Base-by-base conservation (phyloP, 2,797 vertebrate genomes). In the Xenentodon cancila region DNA sequence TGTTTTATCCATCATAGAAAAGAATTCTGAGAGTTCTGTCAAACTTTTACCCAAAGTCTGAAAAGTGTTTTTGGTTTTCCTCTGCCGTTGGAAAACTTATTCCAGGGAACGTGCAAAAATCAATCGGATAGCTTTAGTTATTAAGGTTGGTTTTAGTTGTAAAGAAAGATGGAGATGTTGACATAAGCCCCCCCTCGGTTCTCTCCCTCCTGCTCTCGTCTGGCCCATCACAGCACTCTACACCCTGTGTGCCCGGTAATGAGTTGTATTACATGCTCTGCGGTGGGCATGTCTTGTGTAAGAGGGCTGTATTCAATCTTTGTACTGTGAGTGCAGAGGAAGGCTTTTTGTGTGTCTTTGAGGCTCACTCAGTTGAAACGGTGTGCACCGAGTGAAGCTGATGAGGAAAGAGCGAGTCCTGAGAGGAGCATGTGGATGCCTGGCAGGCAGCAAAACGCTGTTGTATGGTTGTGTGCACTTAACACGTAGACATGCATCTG, bases 231-330 rank as follows among this genome's bases (percentile, higher is more conserved):
- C 84, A 82, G 80, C 69, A 84, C 82, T 73, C 75, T 77, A 70
- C 84, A 80, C 77, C 75, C 81, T 72, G 78, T 59, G 59, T 68
- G 83, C 77, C 77, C 88, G 61, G 87, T 91, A 90, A 91, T 89
- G 87, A 91, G 84, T 83, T 91, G 84, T 87, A 90, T 92, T 91
- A 91, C 90, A 90, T 87, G 89, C 84, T 88, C 89, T 84, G 89
- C 81, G 88, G 89, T 87, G 83, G 83, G 86, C 84, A 80, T 77
- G 89, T 87, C 90, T 87, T 75, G 77, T 85, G 83, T 87, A 87
- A 37, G 68, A 64, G 77, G 86, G 81, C 78, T 82, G 82, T 77
- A 71, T 90, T 89, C 84, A 85, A 83, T 90, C 84, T 86, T 76
- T 79, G 76, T 68, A 40, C 67, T 50, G 58, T 84, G 85, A 88